Percentiles rank a stretch among this genome's conserved stretches.
Conservation (phyloP, 2,888 invertebrate species). For the Euproctis similis region DNA sequence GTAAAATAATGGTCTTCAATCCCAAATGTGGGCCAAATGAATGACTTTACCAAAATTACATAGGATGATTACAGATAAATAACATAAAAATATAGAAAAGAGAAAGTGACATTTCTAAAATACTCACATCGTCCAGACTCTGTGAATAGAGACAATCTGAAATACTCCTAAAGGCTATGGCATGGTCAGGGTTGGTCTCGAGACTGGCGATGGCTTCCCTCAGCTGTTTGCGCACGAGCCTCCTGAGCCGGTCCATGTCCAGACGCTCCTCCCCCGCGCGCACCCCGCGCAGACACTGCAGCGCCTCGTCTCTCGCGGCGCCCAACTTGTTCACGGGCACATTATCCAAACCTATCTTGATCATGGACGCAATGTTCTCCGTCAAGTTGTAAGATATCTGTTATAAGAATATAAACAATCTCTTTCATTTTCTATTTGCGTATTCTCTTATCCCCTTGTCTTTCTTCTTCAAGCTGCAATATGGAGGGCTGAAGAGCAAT, state of each 20-base stretch:
- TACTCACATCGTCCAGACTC: slow-evolving; percentile 81
- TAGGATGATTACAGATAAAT: too few species aligned
- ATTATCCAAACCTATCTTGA: slow-evolving; percentile 84
- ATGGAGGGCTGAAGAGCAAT: too few species aligned
- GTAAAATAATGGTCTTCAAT: too few species aligned
- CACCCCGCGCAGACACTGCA: slow-evolving; percentile 36
- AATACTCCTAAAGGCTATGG: slow-evolving; percentile 85
- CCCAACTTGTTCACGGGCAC: slow-evolving; percentile 82
- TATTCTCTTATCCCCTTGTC: too few species aligned
- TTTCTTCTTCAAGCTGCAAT: too few species aligned
- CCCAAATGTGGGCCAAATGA: too few species aligned
- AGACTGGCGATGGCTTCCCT: slow-evolving; percentile 81
- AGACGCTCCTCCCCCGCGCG: slow-evolving; percentile 65
- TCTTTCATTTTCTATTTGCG: too few species aligned
- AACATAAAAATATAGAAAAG: not conserved
- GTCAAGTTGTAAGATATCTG: slow-evolving; percentile 81
- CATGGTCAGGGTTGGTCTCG: slow-evolving; percentile 85
- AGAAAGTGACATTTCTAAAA: not conserved
- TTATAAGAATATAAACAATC: not conserved
- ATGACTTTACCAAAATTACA: not conserved
- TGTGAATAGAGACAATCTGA: slow-evolving; percentile 90
- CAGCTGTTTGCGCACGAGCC: slow-evolving; percentile 82
- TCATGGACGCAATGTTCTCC: slow-evolving; percentile 82
- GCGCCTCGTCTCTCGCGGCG: slow-evolving; percentile 76
- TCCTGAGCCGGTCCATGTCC: slow-evolving; percentile 84